Evolutionary conservation across 2,888 invertebrate genomes (phyloP).

Genomic region (Dicyrtoma fusca): DNA sequence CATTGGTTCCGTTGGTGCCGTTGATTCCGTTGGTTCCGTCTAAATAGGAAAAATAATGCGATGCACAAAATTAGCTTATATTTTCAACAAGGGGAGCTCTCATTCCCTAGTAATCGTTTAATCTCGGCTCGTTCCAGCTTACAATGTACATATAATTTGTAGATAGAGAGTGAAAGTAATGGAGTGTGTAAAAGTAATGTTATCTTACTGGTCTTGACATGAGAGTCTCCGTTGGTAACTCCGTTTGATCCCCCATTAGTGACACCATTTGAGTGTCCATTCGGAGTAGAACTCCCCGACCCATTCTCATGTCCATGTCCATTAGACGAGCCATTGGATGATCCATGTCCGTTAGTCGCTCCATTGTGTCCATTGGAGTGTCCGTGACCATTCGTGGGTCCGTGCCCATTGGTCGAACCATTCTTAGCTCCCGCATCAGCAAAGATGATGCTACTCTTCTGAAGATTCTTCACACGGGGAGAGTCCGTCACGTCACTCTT

Average conservation of each 20-base stretch:
- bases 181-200: background rate
- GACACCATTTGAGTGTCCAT: constrained; percentile 36
- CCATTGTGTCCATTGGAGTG: constrained; percentile 38
- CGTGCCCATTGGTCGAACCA: constrained; percentile 38
- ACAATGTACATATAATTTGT: too few species aligned
- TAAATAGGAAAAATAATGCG: too few species aligned
- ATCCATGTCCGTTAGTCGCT: constrained; percentile 36
- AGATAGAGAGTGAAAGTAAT: too few species aligned
- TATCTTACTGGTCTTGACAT: constrained; percentile 14
- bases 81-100: too few species aligned
- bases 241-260: constrained; percentile 30
- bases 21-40: constrained; percentile 16
- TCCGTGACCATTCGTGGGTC: constrained; percentile 25
- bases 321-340: constrained; percentile 31
- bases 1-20: constrained; percentile 35
- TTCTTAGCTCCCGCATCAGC: constrained; percentile 36
- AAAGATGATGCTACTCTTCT: constrained; percentile 55
- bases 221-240: constrained; percentile 20
- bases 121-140: too few species aligned
- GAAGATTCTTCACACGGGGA: constrained; percentile 49
- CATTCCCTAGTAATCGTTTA: too few species aligned
- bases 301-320: constrained; percentile 33
- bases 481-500: constrained; percentile 35
- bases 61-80: too few species aligned
- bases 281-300: constrained; percentile 52